phyloP scores from a whole-genome alignment of 2,113 vertebrate species.

The Cranoglanis bouderius region DNA sequence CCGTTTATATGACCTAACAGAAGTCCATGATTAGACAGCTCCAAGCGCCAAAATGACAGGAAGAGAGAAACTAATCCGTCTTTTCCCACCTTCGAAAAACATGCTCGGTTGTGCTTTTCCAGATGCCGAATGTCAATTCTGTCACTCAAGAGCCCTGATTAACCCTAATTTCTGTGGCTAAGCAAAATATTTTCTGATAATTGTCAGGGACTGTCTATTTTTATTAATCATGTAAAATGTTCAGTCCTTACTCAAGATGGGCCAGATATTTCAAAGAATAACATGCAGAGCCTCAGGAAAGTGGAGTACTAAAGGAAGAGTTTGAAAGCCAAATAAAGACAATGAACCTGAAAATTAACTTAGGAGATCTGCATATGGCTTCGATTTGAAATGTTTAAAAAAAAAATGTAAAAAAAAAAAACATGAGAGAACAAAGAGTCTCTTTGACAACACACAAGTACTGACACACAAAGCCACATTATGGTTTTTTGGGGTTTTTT shows the following conservation, averaged over 20 bases:
- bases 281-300: constrained; percentile 21
- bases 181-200: not conserved
- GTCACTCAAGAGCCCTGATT: not conserved
- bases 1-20: not conserved
- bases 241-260: not conserved
- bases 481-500: not conserved
- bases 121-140: not conserved
- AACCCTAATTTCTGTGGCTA: not conserved
- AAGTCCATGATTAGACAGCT: not conserved
- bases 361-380: constrained; percentile 37
- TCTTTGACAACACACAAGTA: constrained; percentile 16
- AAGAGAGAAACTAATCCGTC: constrained; percentile 14
- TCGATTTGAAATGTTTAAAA: constrained; percentile 45
- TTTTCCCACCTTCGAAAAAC: constrained; percentile 8
- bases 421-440: constrained; percentile 2
- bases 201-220: not conserved
- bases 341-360: constrained; percentile 44
- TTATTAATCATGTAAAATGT: not conserved
- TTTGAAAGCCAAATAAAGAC: constrained; percentile 37
- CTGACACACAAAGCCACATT: not conserved
- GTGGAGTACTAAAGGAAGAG: constrained; percentile 17
- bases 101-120: not conserved
- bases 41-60: not conserved
- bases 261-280: constrained; percentile 16
- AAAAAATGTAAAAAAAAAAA: not conserved